Evolutionary conservation across 2,113 vertebrate species (phyloP).

Genomic region (Pongo pygmaeus): DNA sequence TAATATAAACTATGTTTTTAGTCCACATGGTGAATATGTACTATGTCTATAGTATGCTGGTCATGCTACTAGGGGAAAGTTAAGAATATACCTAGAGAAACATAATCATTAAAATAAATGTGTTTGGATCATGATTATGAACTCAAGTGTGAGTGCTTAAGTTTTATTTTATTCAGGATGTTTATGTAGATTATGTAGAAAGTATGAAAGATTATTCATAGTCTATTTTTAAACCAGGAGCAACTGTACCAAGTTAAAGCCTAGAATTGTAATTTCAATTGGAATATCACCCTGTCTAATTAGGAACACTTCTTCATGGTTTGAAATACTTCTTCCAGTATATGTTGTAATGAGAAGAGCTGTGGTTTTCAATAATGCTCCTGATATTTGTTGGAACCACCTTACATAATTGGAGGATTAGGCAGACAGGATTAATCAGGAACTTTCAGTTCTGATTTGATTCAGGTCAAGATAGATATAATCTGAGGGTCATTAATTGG

Average conservation of each 20-base stretch:
- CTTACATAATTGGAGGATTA: neutral
- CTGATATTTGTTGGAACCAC: neutral
- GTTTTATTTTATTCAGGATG: neutral
- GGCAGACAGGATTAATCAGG: neutral
- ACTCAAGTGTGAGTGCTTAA: neutral
- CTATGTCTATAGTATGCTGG: neutral
- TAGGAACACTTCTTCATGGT: neutral
- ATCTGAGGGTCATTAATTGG: neutral
- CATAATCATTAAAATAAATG: neutral
- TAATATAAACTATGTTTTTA: neutral
- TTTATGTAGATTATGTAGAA: neutral
- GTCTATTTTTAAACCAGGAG: conserved; percentile 28
- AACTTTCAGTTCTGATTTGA: neutral
- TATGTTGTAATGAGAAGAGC: neutral
- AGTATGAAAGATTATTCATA: neutral
- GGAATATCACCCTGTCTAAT: neutral
- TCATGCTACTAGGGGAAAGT: neutral
- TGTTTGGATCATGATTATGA: neutral
- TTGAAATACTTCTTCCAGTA: neutral
- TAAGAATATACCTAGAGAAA: neutral
- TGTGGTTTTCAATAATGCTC: neutral
- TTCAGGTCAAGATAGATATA: neutral
- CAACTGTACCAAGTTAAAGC: neutral
- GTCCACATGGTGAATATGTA: neutral
- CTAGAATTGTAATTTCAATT: neutral